These are phyloP conservation scores for Caranx ignobilis DNA, from an alignment of 2,113 vertebrate genomes.

Conservation along the genomic window DNA sequence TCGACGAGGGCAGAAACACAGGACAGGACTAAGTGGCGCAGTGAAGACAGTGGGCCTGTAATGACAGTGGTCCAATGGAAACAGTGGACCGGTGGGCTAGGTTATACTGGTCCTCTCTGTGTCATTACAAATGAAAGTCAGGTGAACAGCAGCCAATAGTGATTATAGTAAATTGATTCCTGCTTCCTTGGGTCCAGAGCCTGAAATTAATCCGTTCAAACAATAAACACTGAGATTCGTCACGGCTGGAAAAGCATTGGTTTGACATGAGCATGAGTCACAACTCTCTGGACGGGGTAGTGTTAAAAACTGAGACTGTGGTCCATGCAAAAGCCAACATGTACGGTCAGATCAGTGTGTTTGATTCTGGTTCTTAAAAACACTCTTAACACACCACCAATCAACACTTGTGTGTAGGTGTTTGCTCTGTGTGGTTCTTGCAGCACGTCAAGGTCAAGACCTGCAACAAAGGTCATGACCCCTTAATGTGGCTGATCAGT, in stretches of 20 bases:
- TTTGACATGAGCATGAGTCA: neutral
- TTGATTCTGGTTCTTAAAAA: too few relatives aligned
- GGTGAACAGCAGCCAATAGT: neutral
- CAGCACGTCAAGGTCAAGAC: conserved; percentile 62
- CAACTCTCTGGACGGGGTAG: too few relatives aligned
- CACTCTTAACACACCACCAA: too few relatives aligned
- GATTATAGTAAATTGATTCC: neutral
- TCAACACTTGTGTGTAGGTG: too few relatives aligned
- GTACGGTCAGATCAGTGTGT: too few relatives aligned
- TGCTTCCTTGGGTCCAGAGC: neutral
- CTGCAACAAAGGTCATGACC: conserved; percentile 37
- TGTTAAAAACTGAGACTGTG: too few relatives aligned
- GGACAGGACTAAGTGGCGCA: neutral
- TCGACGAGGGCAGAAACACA: conserved; percentile 8
- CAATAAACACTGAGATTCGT: neutral
- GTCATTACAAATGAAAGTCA: too few relatives aligned
- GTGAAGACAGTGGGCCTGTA: too few relatives aligned
- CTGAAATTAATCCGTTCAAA: neutral
- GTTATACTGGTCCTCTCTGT: too few relatives aligned
- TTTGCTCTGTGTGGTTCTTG: conserved; percentile 36
- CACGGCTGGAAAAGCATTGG: neutral
- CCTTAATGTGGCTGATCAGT: conserved; percentile 63
- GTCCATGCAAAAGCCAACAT: too few relatives aligned
- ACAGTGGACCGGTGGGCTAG: too few relatives aligned
- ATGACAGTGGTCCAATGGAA: too few relatives aligned